Evolutionary conservation across 2,797 vertebrate genomes (phyloP), one percentile per base, ranked within the genome.

Genomic region (Halcyon smyrnensis): DNA sequence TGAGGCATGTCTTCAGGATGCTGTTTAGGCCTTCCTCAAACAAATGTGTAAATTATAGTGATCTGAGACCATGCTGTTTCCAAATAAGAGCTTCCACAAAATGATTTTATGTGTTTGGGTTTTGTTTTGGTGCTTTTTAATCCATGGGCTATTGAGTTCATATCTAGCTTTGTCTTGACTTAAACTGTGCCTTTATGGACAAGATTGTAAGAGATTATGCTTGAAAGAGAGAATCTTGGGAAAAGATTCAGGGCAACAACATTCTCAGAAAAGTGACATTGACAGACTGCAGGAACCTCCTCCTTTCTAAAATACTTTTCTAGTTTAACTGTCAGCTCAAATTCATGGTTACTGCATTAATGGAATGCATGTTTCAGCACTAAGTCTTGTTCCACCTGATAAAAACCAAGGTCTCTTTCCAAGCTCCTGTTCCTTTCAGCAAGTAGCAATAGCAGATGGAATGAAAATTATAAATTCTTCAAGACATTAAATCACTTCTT

Each of bases 101-200:
- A 39, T 12, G 4, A 41, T 39, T 45, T 46, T 11, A 5, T 0
- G 0, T 57, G 7, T 11, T 30, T 21, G 32, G 18, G 15, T 50
- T 53, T 30, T 11, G 6, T 18, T 53, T 30, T 28, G 13, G 7
- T 30, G 37, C 11, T 50, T 32, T 69, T 74, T 14, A 46, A 62
- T 73, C 25, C 15, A 2, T 59, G 45, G n/a, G 12, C 37, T 92
- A 20, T 27, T 57, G 74, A 65, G 18, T 90, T 94, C 24, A 21
- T 81, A 27, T 34, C 7, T 76, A 19, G 34, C 34, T 90, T 90
- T 69, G n/a, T 75, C 28, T 57, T 64, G 12, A 41, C 15, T 86
- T 69, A 12, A 79, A 46, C 9, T 45, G 4, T 46, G 28, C 4
- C 4, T 46, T 51, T 89, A 32, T 54, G 82, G 46, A 24, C 15